A percentile compares a stretch with the other conserved stretches of the same genome.
Evolutionary conservation across 64 coral and sea anemone species (phyloP).

Genomic region (Porites lutea): DNA sequence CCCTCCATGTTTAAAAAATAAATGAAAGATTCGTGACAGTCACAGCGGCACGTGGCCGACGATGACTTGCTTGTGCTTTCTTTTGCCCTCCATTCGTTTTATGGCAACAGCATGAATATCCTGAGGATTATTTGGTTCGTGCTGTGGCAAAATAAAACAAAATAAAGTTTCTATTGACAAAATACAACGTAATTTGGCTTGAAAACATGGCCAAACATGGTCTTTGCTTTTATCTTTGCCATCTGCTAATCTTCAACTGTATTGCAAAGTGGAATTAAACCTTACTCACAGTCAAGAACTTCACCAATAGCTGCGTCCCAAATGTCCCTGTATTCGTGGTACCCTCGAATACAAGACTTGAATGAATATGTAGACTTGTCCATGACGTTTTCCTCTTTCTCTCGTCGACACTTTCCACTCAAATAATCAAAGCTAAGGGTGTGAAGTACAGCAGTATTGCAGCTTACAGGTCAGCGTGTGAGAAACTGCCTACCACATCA

Average conservation of each 20-base stretch:
- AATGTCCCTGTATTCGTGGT: slow-evolving; percentile 59
- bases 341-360: slow-evolving; percentile 41
- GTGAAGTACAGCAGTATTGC: slow-evolving; percentile 26
- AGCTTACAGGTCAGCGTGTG: background rate
- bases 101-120: slow-evolving; percentile 60
- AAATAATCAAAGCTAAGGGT: slow-evolving; percentile 18
- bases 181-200: slow-evolving; percentile 17
- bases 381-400: slow-evolving; percentile 16
- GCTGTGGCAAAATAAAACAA: slow-evolving; percentile 41
- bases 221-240: slow-evolving; percentile 37
- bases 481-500: slow-evolving; percentile 3
- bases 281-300: slow-evolving; percentile 56
- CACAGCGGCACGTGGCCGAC: slow-evolving; percentile 44
- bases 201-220: slow-evolving; percentile 26
- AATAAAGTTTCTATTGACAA: slow-evolving; percentile 18
- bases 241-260: slow-evolving; percentile 36
- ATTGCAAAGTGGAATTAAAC: slow-evolving; percentile 41
- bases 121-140: slow-evolving; percentile 59
- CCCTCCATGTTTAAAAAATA: slow-evolving; percentile 34
- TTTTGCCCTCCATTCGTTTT: slow-evolving; percentile 54
- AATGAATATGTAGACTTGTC: slow-evolving; percentile 54
- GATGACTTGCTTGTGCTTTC: slow-evolving; percentile 39
- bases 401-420: slow-evolving; percentile 12
- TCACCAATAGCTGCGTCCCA: slow-evolving; percentile 56
- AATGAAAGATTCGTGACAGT: slow-evolving; percentile 57